phyloP scores from a whole-genome alignment of 2,113 vertebrate species.

The Clarias macrocephalus region DNA sequence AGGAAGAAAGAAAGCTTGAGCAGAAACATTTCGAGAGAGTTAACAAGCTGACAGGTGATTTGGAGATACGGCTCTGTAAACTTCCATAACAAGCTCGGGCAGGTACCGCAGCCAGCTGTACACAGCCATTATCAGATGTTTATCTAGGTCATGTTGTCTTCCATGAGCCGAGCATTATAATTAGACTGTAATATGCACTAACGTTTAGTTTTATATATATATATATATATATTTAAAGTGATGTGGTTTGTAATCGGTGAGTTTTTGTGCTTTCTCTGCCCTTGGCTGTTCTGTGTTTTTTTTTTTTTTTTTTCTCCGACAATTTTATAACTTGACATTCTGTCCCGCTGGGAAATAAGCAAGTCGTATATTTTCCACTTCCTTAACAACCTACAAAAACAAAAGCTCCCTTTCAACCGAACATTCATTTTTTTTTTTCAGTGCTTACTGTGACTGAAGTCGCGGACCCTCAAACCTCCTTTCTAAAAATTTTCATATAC shows the following conservation, averaged over 20 bases:
- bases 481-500: slow-evolving; percentile 3
- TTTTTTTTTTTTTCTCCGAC: neutral
- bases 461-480: slow-evolving; percentile 11
- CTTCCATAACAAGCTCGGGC: slow-evolving; percentile 44
- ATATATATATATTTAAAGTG: too few species aligned
- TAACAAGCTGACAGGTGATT: slow-evolving; percentile 38
- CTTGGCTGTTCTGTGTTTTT: neutral
- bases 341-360: slow-evolving; percentile 28
- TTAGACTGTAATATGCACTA: slow-evolving; percentile 20
- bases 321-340: slow-evolving; percentile 41
- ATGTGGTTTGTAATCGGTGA: slow-evolving; percentile 18
- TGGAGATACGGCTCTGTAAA: slow-evolving; percentile 38
- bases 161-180: slow-evolving; percentile 30
- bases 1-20: neutral
- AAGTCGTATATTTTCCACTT: slow-evolving; percentile 24
- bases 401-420: slow-evolving; percentile 24
- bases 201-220: neutral
- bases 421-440: neutral
- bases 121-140: slow-evolving; percentile 40
- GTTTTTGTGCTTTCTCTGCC: neutral
- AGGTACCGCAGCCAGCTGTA: slow-evolving; percentile 32
- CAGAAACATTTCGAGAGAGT: neutral
- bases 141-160: slow-evolving; percentile 30
- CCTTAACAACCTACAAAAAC: slow-evolving; percentile 34
- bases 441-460: slow-evolving; percentile 13